These are phyloP conservation scores for Phalacrocorax carbo DNA, from an alignment of 2,113 vertebrate species.

Conservation along the genomic window DNA sequence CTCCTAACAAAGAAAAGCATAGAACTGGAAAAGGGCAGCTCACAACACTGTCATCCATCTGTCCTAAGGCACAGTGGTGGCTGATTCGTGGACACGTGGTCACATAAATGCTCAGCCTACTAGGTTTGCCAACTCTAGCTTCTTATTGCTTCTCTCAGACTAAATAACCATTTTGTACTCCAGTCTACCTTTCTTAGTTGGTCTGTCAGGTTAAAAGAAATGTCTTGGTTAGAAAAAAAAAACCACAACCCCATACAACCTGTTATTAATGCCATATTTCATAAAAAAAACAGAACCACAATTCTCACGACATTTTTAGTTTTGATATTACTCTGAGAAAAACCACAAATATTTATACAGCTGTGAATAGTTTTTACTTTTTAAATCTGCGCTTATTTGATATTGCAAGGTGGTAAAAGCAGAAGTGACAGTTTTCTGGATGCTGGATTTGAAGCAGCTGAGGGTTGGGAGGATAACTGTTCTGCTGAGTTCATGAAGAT, in stretches of 20 bases:
- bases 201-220: neutral
- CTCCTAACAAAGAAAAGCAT: neutral
- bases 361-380: neutral
- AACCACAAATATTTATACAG: neutral
- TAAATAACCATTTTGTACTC: neutral
- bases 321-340: neutral
- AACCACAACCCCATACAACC: accelerated
- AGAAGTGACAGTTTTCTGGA: neutral
- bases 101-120: neutral
- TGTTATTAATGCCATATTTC: neutral
- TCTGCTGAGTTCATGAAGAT: neutral
- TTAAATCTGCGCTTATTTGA: neutral
- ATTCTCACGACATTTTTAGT: neutral
- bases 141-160: neutral
- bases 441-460: neutral
- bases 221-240: neutral
- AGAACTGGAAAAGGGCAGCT: neutral
- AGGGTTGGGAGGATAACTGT: neutral
- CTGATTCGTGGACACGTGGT: accelerated
- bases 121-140: neutral
- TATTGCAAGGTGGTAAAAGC: neutral
- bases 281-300: no score
- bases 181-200: neutral
- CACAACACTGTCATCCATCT: neutral
- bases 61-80: neutral